Evolutionary conservation across 2,888 invertebrate species (phyloP).

Genomic region (Cylindroiulus punctatus): DNA sequence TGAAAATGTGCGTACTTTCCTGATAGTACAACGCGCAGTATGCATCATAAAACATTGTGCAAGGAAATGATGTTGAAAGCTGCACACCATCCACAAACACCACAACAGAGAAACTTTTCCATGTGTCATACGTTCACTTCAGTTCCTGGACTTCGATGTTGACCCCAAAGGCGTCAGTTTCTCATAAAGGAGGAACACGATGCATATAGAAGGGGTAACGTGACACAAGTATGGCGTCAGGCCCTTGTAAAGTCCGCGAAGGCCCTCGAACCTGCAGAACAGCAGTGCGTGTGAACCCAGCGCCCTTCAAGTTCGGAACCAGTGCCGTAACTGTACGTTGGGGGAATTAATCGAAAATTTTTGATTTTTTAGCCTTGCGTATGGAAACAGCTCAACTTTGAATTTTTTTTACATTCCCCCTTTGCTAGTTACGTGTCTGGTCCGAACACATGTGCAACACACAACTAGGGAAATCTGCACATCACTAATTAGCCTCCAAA

Average conservation of each 20-base stretch:
- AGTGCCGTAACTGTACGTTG: neutral
- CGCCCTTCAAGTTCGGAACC: neutral
- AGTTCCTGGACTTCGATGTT: slow-evolving; percentile 47
- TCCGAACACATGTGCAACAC: neutral
- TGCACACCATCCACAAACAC: slow-evolving; percentile 13
- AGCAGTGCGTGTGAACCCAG: slow-evolving; percentile 49
- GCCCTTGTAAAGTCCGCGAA: slow-evolving; percentile 95
- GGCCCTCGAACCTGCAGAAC: slow-evolving; percentile 81
- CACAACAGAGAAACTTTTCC: slow-evolving; percentile 29
- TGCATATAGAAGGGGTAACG: slow-evolving; percentile 97
- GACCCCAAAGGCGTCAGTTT: slow-evolving; percentile 67
- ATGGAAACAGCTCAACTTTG: no score
- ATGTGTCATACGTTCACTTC: slow-evolving; percentile 42
- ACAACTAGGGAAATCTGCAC: slow-evolving; percentile 18
- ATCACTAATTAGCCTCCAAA: neutral
- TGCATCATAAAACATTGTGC: slow-evolving; percentile 1
- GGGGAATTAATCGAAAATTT: neutral
- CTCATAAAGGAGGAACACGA: slow-evolving; percentile 98
- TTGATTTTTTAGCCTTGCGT: neutral
- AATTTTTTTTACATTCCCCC: neutral
- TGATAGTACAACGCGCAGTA: slow-evolving; percentile 23
- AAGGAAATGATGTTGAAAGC: slow-evolving; percentile 8
- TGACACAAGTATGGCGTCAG: slow-evolving; percentile 93
- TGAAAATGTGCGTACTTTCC: slow-evolving; percentile 32
- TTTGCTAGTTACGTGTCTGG: neutral